A percentile compares a stretch with the other conserved stretches of the same genome.
Evolutionary conservation across 1,140 invertebrate genomes (phyloP).

Genomic region (Eumeta japonica): DNA sequence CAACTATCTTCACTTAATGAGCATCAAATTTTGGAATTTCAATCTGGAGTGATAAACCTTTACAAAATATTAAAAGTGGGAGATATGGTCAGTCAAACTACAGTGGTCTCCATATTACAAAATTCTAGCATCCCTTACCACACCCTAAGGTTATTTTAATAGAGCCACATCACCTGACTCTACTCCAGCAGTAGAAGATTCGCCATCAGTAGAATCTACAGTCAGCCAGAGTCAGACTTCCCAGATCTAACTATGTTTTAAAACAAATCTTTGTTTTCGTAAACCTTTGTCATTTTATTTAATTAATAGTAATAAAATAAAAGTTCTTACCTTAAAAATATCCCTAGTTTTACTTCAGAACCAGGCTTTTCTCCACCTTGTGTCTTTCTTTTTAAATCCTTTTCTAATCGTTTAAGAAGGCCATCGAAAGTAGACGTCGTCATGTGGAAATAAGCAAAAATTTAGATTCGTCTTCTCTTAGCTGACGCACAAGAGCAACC

Average conservation of each 20-base stretch:
- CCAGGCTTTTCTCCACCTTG: slow-evolving; percentile 9
- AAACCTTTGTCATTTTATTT: slow-evolving; percentile 8
- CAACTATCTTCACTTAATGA: slow-evolving; percentile 11
- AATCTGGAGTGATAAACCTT: slow-evolving; percentile 17
- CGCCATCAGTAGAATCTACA: slow-evolving; percentile 9
- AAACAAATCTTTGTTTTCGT: too few relatives aligned
- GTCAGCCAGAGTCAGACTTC: slow-evolving; percentile 6
- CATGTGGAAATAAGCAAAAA: slow-evolving; percentile 14
- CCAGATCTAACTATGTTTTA: slow-evolving; percentile 12
- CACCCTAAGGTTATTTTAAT: slow-evolving; percentile 5
- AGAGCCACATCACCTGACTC: slow-evolving; percentile 4
- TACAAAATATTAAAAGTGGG: slow-evolving; percentile 16
- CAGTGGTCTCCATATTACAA: slow-evolving; percentile 5
- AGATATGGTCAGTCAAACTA: slow-evolving; percentile 8
- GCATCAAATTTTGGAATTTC: slow-evolving; percentile 18
- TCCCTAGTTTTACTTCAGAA: slow-evolving; percentile 13
- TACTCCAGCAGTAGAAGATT: slow-evolving; percentile 7
- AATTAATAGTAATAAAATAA: too few relatives aligned
- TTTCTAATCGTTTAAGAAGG: too few relatives aligned
- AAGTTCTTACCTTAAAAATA: slow-evolving; percentile 12
- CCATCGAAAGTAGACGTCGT: slow-evolving; percentile 15
- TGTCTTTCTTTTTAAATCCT: slow-evolving; percentile 12
- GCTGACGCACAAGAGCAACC: slow-evolving; percentile 9
- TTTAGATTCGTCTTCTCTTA: too few relatives aligned
- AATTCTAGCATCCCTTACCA: slow-evolving; percentile 5